Conservation (phyloP, 2,113 vertebrate species). For the Plecturocebus donacophilus region DNA sequence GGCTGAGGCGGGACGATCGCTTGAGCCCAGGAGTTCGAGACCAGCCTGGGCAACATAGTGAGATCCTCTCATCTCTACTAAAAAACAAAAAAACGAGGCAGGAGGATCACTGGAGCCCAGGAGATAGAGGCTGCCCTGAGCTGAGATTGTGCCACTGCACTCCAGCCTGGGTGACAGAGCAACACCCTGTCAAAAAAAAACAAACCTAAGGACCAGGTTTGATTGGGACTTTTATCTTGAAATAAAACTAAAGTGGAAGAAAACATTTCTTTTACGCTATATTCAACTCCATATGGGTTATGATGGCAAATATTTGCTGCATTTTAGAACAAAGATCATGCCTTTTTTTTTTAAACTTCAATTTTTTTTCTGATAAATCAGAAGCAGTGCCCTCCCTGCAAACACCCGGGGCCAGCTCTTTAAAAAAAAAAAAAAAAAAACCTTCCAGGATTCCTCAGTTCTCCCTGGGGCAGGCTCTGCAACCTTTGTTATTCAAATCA, state of each 20-base stretch:
- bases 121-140: too few relatives aligned
- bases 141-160: too few relatives aligned
- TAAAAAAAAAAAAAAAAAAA: background rate
- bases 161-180: too few relatives aligned
- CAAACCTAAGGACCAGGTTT: background rate
- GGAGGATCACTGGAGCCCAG: too few relatives aligned
- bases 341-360: background rate
- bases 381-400: background rate
- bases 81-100: too few relatives aligned
- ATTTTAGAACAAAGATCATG: conserved; percentile 24
- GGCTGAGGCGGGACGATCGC: too few relatives aligned
- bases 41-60: too few relatives aligned
- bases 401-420: background rate
- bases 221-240: background rate
- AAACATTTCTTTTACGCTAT: background rate
- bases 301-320: background rate
- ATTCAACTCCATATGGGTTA: background rate
- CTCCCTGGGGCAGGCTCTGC: background rate
- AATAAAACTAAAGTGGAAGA: background rate
- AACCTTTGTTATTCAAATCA: conserved; percentile 23
- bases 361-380: background rate
- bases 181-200: too few relatives aligned
- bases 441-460: background rate
- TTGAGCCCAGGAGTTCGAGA: too few relatives aligned
- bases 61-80: too few relatives aligned